phyloP scores from a whole-genome alignment of 1,140 invertebrate genomes.

The Drosophila lowei region DNA sequence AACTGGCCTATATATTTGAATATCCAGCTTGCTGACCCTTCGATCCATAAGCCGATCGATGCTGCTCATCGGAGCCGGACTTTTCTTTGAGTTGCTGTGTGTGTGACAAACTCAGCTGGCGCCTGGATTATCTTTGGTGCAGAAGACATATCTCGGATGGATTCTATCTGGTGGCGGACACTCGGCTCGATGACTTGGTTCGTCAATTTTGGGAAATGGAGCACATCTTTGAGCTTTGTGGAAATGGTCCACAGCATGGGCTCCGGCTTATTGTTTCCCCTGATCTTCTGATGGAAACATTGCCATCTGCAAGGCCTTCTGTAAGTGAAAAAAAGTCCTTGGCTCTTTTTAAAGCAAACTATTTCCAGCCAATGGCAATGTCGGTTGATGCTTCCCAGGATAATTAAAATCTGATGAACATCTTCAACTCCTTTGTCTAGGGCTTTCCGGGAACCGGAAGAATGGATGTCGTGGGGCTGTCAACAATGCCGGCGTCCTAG shows the following conservation, averaged over 20 bases:
- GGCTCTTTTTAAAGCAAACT: neutral
- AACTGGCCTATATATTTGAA: no score
- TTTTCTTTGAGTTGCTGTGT: no score
- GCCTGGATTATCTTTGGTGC: no score
- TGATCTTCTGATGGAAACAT: slow-evolving; percentile 94
- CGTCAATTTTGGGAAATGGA: no score
- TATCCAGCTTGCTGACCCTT: no score
- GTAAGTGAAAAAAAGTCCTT: slow-evolving; percentile 33
- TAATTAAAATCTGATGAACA: slow-evolving; percentile 94
- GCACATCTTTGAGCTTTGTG: slow-evolving; percentile 85
- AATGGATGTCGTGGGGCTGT: slow-evolving; percentile 95
- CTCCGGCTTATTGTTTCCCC: slow-evolving; percentile 91
- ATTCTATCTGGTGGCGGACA: no score
- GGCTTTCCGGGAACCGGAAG: slow-evolving; percentile 93
- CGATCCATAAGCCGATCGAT: no score
- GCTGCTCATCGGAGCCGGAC: no score
- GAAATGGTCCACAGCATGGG: slow-evolving; percentile 90
- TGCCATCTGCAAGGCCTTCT: slow-evolving; percentile 90
- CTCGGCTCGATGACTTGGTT: no score
- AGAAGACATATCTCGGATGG: no score
- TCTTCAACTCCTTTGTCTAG: slow-evolving; percentile 94
- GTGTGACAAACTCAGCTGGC: no score
- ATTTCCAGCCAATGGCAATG: slow-evolving; percentile 88
- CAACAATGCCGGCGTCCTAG: slow-evolving; percentile 93
- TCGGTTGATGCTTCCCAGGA: slow-evolving; percentile 92